Conservation (phyloP, 2,113 vertebrate species). For the Apteryx mantelli region DNA sequence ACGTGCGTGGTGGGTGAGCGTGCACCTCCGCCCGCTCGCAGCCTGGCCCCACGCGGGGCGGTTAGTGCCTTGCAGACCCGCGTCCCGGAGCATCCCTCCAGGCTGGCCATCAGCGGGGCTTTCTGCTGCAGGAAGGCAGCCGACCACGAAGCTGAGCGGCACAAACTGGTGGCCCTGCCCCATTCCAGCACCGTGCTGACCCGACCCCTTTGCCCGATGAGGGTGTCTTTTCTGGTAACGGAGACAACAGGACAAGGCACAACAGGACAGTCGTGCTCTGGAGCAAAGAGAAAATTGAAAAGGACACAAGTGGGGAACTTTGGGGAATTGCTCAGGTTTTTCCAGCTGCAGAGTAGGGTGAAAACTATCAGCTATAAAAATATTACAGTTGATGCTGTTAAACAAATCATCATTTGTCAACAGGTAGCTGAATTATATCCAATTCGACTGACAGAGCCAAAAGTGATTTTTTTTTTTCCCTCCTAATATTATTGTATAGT, state of each 20-base stretch:
- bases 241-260: background rate
- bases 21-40: background rate
- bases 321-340: background rate
- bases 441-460: background rate
- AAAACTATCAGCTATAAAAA: slow-evolving; percentile 43
- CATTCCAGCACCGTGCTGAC: too few relatives aligned
- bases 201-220: too few relatives aligned
- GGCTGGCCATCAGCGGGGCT: background rate
- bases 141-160: background rate
- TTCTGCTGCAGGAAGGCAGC: background rate
- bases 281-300: background rate
- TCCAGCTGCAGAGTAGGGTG: slow-evolving; percentile 2
- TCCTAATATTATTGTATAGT: background rate
- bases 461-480: background rate
- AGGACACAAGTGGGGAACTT: background rate
- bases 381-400: background rate
- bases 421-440: slow-evolving; percentile 50
- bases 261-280: background rate
- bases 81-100: background rate
- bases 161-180: too few relatives aligned
- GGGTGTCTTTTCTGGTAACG: too few relatives aligned
- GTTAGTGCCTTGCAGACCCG: background rate
- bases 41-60: background rate
- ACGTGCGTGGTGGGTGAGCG: background rate
- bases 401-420: slow-evolving; percentile 54